phyloP scores from a whole-genome alignment of 2,113 vertebrate species.

The Ceratotherium simum region DNA sequence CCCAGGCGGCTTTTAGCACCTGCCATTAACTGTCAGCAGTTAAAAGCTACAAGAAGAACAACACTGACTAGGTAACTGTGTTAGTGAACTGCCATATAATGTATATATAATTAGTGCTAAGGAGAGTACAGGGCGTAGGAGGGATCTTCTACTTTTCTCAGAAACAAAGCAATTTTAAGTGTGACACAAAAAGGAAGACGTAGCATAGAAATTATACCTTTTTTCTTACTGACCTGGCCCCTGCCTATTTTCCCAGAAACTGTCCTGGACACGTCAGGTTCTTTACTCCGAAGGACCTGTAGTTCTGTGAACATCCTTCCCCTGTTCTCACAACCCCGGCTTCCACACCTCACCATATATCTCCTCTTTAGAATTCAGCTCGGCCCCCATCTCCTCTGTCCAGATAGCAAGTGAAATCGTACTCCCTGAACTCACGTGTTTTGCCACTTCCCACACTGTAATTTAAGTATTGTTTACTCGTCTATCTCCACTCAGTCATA shows the following conservation, averaged over 20 bases:
- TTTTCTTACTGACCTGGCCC: not conserved
- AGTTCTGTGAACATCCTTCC: not conserved
- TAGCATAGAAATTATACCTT: not conserved
- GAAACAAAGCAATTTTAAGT: not conserved
- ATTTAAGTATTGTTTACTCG: not conserved
- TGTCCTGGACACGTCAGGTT: fast-evolving
- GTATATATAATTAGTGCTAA: not conserved
- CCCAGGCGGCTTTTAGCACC: slow-evolving; percentile 28
- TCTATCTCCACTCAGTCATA: not conserved
- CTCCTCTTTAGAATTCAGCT: not conserved
- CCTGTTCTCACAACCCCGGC: not conserved
- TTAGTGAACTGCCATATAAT: fast-evolving
- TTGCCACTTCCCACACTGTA: not conserved
- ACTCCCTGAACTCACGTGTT: not conserved
- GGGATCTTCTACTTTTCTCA: not conserved
- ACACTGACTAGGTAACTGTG: not conserved
- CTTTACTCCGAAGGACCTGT: not conserved
- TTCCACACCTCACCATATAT: fast-evolving
- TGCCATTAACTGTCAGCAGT: not conserved
- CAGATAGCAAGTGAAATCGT: fast-evolving
- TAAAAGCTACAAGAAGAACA: slow-evolving; percentile 32
- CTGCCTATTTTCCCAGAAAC: not conserved
- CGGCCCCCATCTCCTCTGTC: not conserved
- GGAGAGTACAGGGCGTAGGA: fast-evolving
- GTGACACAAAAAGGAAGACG: not conserved